Conservation (phyloP, 2,797 vertebrate genomes). For the Heteromormyrus szaboi region DNA sequence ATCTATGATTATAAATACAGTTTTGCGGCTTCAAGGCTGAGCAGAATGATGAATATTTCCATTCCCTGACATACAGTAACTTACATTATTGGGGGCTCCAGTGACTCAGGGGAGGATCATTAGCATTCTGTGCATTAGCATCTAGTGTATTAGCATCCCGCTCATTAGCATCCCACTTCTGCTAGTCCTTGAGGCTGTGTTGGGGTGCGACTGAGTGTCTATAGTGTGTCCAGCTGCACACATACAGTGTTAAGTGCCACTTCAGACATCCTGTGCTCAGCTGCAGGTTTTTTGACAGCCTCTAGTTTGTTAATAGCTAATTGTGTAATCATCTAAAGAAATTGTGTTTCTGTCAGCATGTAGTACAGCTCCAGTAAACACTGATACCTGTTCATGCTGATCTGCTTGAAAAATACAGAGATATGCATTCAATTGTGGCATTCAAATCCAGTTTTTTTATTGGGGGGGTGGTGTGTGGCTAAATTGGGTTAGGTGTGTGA, state of each 20-base stretch:
- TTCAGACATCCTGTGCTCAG: not conserved
- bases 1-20: constrained; percentile 3
- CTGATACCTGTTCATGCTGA: not conserved
- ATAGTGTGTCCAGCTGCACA: not conserved
- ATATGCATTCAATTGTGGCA: not conserved
- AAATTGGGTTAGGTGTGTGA: not conserved
- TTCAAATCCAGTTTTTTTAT: not conserved
- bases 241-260: not conserved
- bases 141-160: not conserved
- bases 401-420: not conserved
- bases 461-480: not conserved
- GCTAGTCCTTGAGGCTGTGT: not conserved
- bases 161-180: not conserved
- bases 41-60: not conserved
- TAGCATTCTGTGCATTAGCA: not conserved
- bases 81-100: not conserved
- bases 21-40: not conserved
- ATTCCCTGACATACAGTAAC: not conserved
- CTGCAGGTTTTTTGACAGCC: not conserved
- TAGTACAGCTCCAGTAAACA: not conserved
- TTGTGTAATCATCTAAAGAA: not conserved
- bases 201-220: not conserved
- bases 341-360: not conserved
- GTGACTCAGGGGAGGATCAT: not conserved
- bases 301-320: not conserved